Evolutionary conservation across 2,888 invertebrate species (phyloP), one percentile per base, ranked within the genome.

Genomic region (Clusia tigrina): DNA sequence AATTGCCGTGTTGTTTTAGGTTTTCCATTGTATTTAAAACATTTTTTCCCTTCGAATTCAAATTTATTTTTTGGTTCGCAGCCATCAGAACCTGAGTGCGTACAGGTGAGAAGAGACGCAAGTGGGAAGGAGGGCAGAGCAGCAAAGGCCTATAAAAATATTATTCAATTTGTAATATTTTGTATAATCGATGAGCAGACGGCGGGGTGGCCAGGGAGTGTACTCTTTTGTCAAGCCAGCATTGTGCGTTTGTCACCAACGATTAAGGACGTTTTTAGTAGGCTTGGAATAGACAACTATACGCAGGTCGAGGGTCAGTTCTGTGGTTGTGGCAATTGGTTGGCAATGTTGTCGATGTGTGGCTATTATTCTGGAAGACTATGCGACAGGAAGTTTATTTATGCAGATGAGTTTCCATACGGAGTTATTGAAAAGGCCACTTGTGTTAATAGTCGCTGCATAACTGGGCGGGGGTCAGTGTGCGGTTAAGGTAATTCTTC

Each of bases 1-100:
- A 42, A 60, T 60, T 17, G 9, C 3, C 15, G 17, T 78, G 76
- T 78, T 78, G 67, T 77, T 79, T 78, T 78, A 78, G 78, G 78
- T 59, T 42, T 18, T 42, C 24, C 24, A 48, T 55, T 67, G 61
- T 68, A 66, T 17, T 68, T 61, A 57, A 59, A 60, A 65, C 63
- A 63, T 68, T 58, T 64, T 46, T 53, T 20, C 59, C 64, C 65
- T 63, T 70, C 67, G 72, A 71, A 69, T 71, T 51, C 12, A 20
- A 22, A 26, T 64, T n/a, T n/a, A 59, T 72, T 75, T 72, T 70
- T 76, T 72, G 74, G 69, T 77, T 78, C 67, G 69, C 67, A 69
- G 67, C 63, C 65, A 63, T 65, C 58, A 67, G 58, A 63, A 60
- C 62, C 48, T 68, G 63, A 52, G 32, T 54, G 56, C 48, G 57